Evolutionary conservation across 30 jellyfish, hydroid and myxozoan genomes (phyloP), one percentile per base, ranked within the genome.

Genomic region (Aurelia aurita): DNA sequence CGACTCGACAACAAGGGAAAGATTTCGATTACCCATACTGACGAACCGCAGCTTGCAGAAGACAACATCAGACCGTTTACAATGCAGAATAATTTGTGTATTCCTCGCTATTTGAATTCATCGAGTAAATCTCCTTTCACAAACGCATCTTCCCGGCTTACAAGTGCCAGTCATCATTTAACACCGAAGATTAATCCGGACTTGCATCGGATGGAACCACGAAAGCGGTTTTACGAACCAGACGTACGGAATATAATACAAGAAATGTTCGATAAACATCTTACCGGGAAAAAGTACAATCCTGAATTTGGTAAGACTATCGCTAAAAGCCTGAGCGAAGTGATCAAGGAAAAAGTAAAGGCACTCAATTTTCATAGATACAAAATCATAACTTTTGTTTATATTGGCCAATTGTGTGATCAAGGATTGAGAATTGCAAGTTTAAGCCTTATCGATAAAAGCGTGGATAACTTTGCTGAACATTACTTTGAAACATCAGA

Each of bases 351-450:
- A 73, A 73, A 72, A 60, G 93, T 84, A 15, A 84, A 84, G 47
- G 87, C 82, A 18, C 44, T 84, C 53, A 60, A 84, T 43, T 84
- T 23, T 39, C 82, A 35, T 15, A 57, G 93, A 35, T 84, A 71
- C 79, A 84, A 84, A 63, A 70, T 84, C 14, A 58, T 84, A 25
- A 20, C 82, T 59, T 84, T 84, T 72, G 93, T 84, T 84, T 64
- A 71, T 43, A 84, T 84, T 49, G 93, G 93, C n/a, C 93, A 84
- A 63, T 3, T 59, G 44, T 62, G 80, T 43, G 67, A 73, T 59
- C 93, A 84, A 55, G 93, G 93, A 3, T 12, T 84, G 5, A 74
- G 69, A 25, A 84, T 84, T 44, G 93, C 93, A 16, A 84, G 93
- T 34, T 44, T 84, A 64, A n/a, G 80, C 32, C 82, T 84, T 3